Percentiles rank a stretch among this genome's conserved stretches.
phyloP scores from a whole-genome alignment of 2,888 invertebrate genomes.

The Oscheius sp. region DNA sequence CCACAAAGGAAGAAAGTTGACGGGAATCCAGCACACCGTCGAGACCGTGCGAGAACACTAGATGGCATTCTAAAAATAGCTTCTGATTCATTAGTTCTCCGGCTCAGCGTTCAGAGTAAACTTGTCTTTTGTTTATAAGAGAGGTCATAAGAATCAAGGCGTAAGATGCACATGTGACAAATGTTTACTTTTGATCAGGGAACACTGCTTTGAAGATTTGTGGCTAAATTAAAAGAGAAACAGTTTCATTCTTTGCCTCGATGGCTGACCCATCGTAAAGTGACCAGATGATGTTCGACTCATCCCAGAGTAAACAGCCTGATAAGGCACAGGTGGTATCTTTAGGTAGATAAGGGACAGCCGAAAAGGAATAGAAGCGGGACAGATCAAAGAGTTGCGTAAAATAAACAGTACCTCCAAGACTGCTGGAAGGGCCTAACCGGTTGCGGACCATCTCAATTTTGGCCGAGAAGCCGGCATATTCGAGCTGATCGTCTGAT shows the following conservation, averaged over 20 bases:
- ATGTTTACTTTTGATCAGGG: too few species aligned
- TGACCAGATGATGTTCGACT: too few species aligned
- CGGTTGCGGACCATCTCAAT: slow-evolving; percentile 64
- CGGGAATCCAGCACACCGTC: slow-evolving; percentile 10
- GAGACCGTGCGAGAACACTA: slow-evolving; percentile 25
- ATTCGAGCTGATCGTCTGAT: slow-evolving; percentile 74
- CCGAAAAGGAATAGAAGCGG: too few species aligned
- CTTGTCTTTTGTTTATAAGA: neutral
- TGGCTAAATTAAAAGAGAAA: too few species aligned
- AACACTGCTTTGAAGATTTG: too few species aligned
- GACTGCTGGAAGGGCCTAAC: neutral
- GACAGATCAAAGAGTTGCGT: too few species aligned
- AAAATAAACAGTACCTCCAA: slow-evolving; percentile 9
- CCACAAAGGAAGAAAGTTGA: slow-evolving; percentile 26
- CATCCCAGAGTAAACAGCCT: too few species aligned
- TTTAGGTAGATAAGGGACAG: too few species aligned
- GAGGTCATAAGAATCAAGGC: neutral
- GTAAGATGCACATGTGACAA: too few species aligned
- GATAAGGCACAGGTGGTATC: too few species aligned
- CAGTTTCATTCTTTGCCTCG: too few species aligned
- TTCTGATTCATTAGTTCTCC: neutral
- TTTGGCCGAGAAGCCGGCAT: slow-evolving; percentile 74
- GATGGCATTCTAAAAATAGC: slow-evolving; percentile 19
- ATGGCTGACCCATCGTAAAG: too few species aligned
- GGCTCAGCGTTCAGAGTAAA: neutral